phyloP scores from a whole-genome alignment of 2,888 invertebrate species.

The Papilio protenor region DNA sequence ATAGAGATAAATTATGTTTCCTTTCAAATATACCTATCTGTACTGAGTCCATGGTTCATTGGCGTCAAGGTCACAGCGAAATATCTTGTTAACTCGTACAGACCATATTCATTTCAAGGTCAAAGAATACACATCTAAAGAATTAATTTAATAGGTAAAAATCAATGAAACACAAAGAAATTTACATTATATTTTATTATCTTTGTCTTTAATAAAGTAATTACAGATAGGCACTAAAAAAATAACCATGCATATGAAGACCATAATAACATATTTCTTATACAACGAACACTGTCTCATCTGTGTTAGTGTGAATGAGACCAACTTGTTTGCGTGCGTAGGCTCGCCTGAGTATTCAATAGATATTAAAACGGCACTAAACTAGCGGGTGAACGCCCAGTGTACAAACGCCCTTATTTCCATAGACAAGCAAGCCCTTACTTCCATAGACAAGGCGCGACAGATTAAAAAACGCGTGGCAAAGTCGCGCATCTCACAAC shows the following conservation, averaged over 20 bases:
- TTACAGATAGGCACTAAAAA: conserved; percentile 85
- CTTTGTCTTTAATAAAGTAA: conserved; percentile 85
- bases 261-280: conserved; percentile 82
- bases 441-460: conserved; percentile 27
- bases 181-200: conserved; percentile 83
- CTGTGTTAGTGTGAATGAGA: conserved; percentile 46
- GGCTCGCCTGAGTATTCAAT: conserved; percentile 35
- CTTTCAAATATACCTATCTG: too few relatives aligned
- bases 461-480: conserved; percentile 29
- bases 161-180: conserved; percentile 59
- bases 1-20: too few relatives aligned
- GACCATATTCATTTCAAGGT: background rate
- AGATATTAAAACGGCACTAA: conserved; percentile 25
- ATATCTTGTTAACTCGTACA: too few relatives aligned
- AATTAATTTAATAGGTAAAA: background rate
- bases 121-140: background rate
- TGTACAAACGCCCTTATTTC: conserved; percentile 30
- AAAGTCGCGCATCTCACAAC: background rate
- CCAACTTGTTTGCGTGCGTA: conserved; percentile 39
- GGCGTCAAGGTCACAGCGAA: too few relatives aligned
- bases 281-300: conserved; percentile 70
- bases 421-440: conserved; percentile 32
- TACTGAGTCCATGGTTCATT: too few relatives aligned
- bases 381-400: conserved; percentile 34
- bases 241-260: conserved; percentile 84